These are phyloP conservation scores for Phylloscopus trochilus DNA, from an alignment of 2,113 vertebrate species.

Conservation along the genomic window DNA sequence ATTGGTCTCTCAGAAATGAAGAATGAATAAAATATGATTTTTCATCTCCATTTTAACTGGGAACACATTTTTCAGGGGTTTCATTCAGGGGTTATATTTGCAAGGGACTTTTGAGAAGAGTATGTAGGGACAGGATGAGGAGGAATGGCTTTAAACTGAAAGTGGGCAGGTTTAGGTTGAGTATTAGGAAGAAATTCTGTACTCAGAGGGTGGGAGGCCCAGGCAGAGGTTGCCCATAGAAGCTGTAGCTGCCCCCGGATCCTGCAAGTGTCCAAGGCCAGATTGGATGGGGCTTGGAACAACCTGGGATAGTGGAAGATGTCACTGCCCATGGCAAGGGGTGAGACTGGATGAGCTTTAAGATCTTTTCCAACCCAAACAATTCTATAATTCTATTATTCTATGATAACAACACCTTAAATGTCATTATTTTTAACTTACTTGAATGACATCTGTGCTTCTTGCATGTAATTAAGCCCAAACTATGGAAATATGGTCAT, in stretches of 20 bases:
- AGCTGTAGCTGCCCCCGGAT: background rate
- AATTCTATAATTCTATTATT: background rate
- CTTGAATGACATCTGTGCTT: background rate
- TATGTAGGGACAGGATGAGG: background rate
- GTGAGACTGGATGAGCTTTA: background rate
- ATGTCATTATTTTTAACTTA: background rate
- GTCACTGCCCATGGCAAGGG: background rate
- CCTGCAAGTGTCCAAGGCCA: background rate
- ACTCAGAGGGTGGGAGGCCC: fast-evolving
- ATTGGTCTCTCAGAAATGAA: background rate
- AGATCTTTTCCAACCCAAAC: background rate
- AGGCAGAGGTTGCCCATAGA: background rate
- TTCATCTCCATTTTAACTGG: background rate
- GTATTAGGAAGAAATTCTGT: background rate
- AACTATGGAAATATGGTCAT: background rate
- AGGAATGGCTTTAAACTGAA: background rate
- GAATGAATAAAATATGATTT: background rate
- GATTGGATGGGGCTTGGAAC: fast-evolving
- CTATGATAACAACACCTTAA: background rate
- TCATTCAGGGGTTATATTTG: background rate
- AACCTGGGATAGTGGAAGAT: fast-evolving
- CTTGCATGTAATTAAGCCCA: background rate
- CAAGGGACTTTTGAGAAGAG: background rate
- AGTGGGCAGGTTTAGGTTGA: background rate
- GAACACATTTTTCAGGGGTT: background rate